These are phyloP conservation scores for Hippopotamyrus pictus DNA, from an alignment of 2,797 vertebrate genomes.

Conservation along the genomic window DNA sequence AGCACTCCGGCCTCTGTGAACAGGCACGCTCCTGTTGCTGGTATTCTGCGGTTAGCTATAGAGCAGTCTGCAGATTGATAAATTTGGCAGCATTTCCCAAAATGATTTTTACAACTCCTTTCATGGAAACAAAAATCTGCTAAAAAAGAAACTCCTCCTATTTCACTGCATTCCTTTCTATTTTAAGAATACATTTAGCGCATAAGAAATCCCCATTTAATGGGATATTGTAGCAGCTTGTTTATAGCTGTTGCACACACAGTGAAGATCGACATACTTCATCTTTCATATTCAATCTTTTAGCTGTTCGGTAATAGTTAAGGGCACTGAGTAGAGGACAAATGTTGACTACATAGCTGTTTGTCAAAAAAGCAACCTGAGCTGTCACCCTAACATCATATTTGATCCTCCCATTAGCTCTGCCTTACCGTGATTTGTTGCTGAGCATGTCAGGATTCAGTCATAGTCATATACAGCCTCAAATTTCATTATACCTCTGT, in stretches of 20 bases:
- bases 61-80: background rate
- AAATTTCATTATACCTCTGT: background rate
- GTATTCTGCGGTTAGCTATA: background rate
- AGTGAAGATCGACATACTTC: background rate
- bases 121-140: background rate
- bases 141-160: background rate
- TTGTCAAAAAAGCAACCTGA: background rate
- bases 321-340: background rate
- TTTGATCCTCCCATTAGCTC: background rate
- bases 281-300: background rate
- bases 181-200: background rate
- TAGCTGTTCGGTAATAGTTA: background rate
- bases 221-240: background rate
- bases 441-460: background rate
- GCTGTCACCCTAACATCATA: background rate
- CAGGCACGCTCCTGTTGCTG: background rate
- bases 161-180: background rate
- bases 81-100: background rate
- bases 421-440: background rate
- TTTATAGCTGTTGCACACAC: background rate
- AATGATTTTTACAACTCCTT: background rate
- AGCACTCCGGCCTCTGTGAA: background rate
- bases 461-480: background rate
- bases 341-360: background rate
- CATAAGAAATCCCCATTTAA: background rate